These are phyloP conservation scores for Spizaetus ornatus DNA, from an alignment of 2,113 vertebrate genomes.

Conservation along the genomic window DNA sequence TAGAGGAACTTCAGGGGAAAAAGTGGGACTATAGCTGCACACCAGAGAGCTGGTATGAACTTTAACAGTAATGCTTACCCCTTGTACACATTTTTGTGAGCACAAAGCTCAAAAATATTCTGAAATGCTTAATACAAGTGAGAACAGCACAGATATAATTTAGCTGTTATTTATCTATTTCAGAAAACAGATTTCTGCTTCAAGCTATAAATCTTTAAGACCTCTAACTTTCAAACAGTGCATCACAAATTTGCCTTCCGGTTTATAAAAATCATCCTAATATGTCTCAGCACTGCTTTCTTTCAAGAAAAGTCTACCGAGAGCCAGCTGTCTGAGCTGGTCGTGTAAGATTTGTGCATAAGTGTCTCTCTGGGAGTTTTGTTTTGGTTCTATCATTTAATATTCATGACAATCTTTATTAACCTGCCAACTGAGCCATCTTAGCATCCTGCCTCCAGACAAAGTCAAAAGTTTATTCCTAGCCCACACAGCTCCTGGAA, in stretches of 20 bases:
- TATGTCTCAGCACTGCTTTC: neutral
- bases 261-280: constrained; percentile 13
- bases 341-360: neutral
- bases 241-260: neutral
- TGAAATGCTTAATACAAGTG: neutral
- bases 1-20: neutral
- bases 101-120: neutral
- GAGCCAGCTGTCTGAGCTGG: constrained; percentile 21
- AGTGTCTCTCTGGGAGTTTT: constrained; percentile 45
- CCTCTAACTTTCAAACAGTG: neutral
- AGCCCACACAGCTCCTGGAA: constrained; percentile 1
- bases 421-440: constrained; percentile 1
- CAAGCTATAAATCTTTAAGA: constrained; percentile 17
- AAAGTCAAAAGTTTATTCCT: neutral
- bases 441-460: constrained; percentile 20
- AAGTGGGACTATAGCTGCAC: neutral
- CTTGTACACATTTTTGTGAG: neutral
- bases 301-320: neutral
- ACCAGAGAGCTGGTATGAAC: neutral
- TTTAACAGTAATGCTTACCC: neutral
- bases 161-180: neutral
- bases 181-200: constrained; percentile 1
- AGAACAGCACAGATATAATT: neutral
- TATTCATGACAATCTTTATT: constrained; percentile 46
- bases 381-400: constrained; percentile 43